Evolutionary conservation across 2,797 vertebrate species (phyloP).

Genomic region (Chloroceryle inda): DNA sequence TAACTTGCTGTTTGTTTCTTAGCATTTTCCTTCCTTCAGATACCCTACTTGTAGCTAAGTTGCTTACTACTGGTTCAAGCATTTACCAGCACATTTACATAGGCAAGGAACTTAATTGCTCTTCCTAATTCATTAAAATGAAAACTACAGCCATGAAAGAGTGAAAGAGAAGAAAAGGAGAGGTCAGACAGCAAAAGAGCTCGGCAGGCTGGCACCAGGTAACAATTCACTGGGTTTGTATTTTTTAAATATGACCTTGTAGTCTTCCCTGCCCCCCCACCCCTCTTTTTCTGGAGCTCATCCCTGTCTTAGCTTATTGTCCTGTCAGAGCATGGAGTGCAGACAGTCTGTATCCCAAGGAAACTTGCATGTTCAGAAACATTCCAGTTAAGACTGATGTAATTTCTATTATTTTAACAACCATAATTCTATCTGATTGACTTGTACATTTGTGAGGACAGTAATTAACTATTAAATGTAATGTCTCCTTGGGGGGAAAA

Average conservation of each 20-base stretch:
- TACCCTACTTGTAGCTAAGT: not conserved
- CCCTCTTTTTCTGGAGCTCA: not conserved
- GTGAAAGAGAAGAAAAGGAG: not conserved
- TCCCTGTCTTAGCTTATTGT: not conserved
- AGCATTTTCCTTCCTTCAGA: not conserved
- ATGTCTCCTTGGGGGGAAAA: not conserved
- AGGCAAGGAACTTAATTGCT: not conserved
- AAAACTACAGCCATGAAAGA: not conserved
- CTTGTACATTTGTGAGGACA: constrained; percentile 29
- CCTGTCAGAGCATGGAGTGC: not conserved
- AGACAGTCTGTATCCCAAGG: not conserved
- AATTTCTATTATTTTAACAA: constrained; percentile 39
- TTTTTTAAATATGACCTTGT: not conserved
- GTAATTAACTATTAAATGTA: constrained; percentile 57
- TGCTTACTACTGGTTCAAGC: not conserved
- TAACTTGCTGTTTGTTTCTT: not conserved
- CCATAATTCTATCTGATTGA: constrained; percentile 24
- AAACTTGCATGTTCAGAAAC: not conserved
- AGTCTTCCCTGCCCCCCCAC: too few species aligned
- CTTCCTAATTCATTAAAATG: not conserved
- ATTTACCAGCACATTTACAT: not conserved
- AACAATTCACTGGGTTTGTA: not conserved
- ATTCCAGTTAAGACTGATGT: not conserved
- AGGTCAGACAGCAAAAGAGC: not conserved
- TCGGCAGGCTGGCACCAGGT: not conserved